phyloP scores from a whole-genome alignment of 2,888 invertebrate genomes.

The Elmis aenea region DNA sequence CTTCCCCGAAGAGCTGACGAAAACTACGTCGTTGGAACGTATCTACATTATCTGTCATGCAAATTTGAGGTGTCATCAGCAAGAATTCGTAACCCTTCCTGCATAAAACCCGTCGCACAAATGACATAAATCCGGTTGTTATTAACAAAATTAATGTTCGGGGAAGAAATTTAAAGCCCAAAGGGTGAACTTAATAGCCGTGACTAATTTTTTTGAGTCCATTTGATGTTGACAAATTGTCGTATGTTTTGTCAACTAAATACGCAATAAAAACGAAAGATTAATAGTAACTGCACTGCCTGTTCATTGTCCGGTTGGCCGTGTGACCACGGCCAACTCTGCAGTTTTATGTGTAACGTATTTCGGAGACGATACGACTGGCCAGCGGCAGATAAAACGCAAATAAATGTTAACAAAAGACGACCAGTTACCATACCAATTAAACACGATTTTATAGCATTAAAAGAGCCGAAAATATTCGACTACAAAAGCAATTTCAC shows the following conservation, averaged over 20 bases:
- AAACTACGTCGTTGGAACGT: too few species aligned
- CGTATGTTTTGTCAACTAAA: constrained; percentile 12
- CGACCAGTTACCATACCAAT: too few species aligned
- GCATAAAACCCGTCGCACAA: constrained; percentile 17
- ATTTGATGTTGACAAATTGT: constrained; percentile 19
- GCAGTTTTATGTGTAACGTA: constrained; percentile 13
- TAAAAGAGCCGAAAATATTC: too few species aligned
- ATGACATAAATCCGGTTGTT: constrained; percentile 21
- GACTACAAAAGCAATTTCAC: too few species aligned
- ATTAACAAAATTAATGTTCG: constrained; percentile 21
- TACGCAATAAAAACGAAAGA: constrained; percentile 16
- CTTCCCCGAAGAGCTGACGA: too few species aligned
- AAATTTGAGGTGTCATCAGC: constrained; percentile 20
- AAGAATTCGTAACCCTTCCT: constrained; percentile 11
- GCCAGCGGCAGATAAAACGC: too few species aligned
- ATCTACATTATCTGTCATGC: constrained; percentile 14
- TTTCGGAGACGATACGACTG: too few species aligned
- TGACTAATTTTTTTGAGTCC: constrained; percentile 18
- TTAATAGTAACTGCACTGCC: constrained; percentile 14
- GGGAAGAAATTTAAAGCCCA: constrained; percentile 16
- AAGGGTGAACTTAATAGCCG: constrained; percentile 21
- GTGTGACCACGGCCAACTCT: constrained; percentile 8
- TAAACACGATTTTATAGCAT: too few species aligned
- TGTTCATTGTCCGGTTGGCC: constrained; percentile 5
- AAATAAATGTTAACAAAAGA: too few species aligned